phyloP scores from a whole-genome alignment of 2,888 invertebrate genomes.

The Plagodis pulveraria region DNA sequence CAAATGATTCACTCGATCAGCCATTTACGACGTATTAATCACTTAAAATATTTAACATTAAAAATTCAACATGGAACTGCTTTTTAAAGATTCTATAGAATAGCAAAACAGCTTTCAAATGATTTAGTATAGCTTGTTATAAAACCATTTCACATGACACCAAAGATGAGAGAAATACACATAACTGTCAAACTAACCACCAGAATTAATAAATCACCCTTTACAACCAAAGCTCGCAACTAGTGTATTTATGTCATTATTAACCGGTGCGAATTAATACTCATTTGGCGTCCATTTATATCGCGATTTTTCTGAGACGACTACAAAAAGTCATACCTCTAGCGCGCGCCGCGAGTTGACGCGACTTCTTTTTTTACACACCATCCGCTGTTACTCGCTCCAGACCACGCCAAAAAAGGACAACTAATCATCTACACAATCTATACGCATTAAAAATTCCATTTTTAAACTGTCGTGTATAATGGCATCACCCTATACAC shows the following conservation, averaged over 20 bases:
- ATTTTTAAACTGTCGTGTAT: slow-evolving; percentile 3
- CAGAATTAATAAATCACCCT: slow-evolving; percentile 51
- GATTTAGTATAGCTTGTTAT: too few species aligned
- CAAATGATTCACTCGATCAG: too few species aligned
- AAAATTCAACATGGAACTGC: too few species aligned
- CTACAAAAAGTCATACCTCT: slow-evolving; percentile 56
- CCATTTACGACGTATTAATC: too few species aligned
- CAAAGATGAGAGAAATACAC: too few species aligned
- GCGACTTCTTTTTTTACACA: slow-evolving; percentile 30
- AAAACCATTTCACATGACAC: too few species aligned
- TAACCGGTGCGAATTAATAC: slow-evolving; percentile 83
- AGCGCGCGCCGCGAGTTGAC: slow-evolving; percentile 50
- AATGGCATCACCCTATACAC: slow-evolving; percentile 12
- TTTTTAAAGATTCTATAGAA: too few species aligned
- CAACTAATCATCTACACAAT: slow-evolving; percentile 29
- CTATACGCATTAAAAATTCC: slow-evolving; percentile 1
- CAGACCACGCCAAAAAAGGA: slow-evolving; percentile 28
- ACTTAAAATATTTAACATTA: too few species aligned
- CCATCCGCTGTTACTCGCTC: slow-evolving; percentile 12
- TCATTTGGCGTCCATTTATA: slow-evolving; percentile 80
- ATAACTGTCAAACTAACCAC: background rate
- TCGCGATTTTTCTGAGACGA: slow-evolving; percentile 65
- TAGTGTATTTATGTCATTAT: slow-evolving; percentile 84
- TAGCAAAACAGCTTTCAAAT: too few species aligned
- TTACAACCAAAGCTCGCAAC: slow-evolving; percentile 58